Evolutionary conservation across 2,797 vertebrate genomes (phyloP), one percentile per base, ranked within the genome.

Genomic region (Gymnothorax reevesii): DNA sequence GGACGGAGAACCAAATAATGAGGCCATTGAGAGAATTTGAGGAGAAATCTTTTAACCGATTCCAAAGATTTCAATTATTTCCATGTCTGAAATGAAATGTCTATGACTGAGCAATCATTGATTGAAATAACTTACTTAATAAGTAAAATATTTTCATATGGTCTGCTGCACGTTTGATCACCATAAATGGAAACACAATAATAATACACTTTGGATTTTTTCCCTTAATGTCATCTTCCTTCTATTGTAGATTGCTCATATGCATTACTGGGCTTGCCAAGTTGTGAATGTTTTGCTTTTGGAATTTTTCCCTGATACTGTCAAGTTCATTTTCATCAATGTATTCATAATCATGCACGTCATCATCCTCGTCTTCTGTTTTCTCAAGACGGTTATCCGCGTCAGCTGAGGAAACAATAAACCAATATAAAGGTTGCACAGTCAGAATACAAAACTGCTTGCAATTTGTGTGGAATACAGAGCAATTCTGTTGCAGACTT

Each of bases 261-360:
- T 64, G 73, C 87, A 87, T 89, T 92, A 87, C 86, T 89, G n/a
- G 86, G 71, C 86, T 84, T 86, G 84, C 87, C 22, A 17, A 49
- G 22, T 25, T 80, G 64, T 59, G 90, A 89, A 88, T 0, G 0
- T 85, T 83, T 60, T 87, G 88, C n/a, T 91, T 87, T 8, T 90
- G 86, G 69, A 91, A 88, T 57, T 82, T 90, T 90, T 90, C 91
- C 69, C 91, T 88, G 88, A 94, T 79, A 55, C 90, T 91, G 88
- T 94, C 91, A 9, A 92, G 84, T 83, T 92, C 6, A n/a, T 90
- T 89, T 91, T 93, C 93, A 91, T 91, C 88, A 7, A 92, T 89
- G 22, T 94, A 90, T 52, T 90, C 92, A 1, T 92, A 92, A 83
- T 91, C 85, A 7, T 91, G 89, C 9, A 85, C 54, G 84, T 92